Base-by-base conservation (phyloP, 2,888 invertebrate species). In the Bruchidius siliquastri region DNA sequence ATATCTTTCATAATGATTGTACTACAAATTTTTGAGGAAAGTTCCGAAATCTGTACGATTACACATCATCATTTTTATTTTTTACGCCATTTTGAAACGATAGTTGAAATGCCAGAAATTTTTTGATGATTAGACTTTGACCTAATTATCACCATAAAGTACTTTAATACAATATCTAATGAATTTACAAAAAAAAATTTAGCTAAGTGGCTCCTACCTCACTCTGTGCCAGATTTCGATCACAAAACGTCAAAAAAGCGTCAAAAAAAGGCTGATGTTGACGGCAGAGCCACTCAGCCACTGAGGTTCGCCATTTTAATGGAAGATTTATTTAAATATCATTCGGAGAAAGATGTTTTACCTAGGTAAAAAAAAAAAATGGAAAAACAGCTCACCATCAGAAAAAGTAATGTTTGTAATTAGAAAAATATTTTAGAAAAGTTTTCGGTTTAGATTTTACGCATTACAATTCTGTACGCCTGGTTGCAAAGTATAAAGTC, bases 1-100 rank as follows among this genome's bases (percentile, higher is more conserved):
- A 88, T 84, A 83, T 88, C 88, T 86, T 87, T 82, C 83, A 85
- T 84, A 79, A 76, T 80, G 49, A 49, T 13, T 13, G 3, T 49
- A 73, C 75, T 78, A 78, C 76, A 76, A 76, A 76, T 76, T 77
- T 77, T 75, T 73, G 72, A 74, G 73, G 70, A 74, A 75, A 76
- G 73, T 75, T 77, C 75, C 72, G 76, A 76, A 72, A 77, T 77
- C 75, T 74, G 74, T 77, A 76, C 75, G 76, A 76, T 77, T 76
- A 71, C 69, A 74, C 72, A 74, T 74, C 72, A 75, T 78, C 74
- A 75, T 22, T 75, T 72, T 67, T 74, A 66, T 8, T 49, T 69
- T 49, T 76, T 75, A 71, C 80, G 79, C 79, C 80, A 80, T 80
- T 77, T 80, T 80, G 79, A 70, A 32, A 30, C 8, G 20, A 2